phyloP scores from a whole-genome alignment of 2,113 vertebrate species.

The Noturus placidus region DNA sequence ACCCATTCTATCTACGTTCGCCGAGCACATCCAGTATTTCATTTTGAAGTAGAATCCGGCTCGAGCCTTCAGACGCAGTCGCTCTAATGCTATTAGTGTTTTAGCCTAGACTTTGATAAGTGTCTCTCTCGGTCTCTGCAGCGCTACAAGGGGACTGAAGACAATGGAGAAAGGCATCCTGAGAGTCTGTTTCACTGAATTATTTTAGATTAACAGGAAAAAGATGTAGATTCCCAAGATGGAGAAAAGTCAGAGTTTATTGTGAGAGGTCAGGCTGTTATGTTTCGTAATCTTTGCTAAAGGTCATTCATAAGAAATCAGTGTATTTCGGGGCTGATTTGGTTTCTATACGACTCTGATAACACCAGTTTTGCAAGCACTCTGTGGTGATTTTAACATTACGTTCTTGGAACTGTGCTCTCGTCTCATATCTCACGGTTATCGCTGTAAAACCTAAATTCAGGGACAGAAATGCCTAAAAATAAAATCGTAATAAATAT shows the following conservation, averaged over 20 bases:
- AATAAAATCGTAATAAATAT: background rate
- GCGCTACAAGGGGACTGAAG: slow-evolving; percentile 23
- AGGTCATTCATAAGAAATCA: background rate
- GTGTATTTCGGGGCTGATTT: background rate
- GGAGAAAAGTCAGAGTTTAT: background rate
- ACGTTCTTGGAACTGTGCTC: background rate
- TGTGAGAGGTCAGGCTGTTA: background rate
- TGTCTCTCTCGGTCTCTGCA: background rate
- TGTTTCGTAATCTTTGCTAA: background rate
- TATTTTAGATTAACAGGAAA: background rate
- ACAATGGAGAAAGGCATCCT: background rate
- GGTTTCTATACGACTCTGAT: background rate
- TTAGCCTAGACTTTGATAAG: slow-evolving; percentile 39
- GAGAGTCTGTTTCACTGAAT: background rate
- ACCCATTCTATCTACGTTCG: background rate
- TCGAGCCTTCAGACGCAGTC: background rate
- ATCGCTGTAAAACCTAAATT: background rate
- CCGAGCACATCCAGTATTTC: background rate
- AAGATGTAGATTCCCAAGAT: background rate
- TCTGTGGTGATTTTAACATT: background rate
- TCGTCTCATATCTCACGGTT: background rate
- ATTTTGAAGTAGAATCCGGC: background rate
- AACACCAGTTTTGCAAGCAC: background rate
- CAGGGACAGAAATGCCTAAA: background rate
- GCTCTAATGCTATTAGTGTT: slow-evolving; percentile 22